Evolutionary conservation across 2,797 vertebrate genomes (phyloP).

Genomic region (Myripristis murdjan): DNA sequence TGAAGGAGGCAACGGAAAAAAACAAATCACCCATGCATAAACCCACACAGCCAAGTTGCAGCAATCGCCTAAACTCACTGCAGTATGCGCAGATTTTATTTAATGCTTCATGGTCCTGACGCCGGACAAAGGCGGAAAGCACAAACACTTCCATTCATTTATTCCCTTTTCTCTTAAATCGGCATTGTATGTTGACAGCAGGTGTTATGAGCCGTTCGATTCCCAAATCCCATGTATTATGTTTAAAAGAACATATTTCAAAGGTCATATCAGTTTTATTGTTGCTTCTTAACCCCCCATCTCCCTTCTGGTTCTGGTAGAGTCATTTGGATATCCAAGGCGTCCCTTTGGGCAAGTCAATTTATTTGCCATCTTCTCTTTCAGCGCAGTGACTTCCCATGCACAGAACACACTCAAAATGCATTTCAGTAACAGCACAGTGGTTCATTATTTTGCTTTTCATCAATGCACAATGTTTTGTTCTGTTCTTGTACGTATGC

Average conservation of each 20-base stretch:
- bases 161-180: constrained; percentile 26
- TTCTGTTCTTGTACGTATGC: constrained; percentile 10
- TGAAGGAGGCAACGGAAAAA: constrained; percentile 48
- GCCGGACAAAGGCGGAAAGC: constrained; percentile 37
- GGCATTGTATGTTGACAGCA: constrained; percentile 24
- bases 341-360: constrained; percentile 47
- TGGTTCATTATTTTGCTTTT: background rate
- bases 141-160: constrained; percentile 38
- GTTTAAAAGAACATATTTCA: constrained; percentile 46
- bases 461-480: background rate
- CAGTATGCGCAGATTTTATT: constrained; percentile 38
- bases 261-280: constrained; percentile 54
- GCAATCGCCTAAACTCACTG: constrained; percentile 26
- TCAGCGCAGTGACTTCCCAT: constrained; percentile 41
- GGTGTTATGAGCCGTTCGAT: constrained; percentile 27
- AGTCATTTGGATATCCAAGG: constrained; percentile 59
- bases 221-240: constrained; percentile 32
- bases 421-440: background rate
- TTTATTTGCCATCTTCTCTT: constrained; percentile 63
- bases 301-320: constrained; percentile 53
- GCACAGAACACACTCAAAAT: constrained; percentile 32
- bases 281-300: constrained; percentile 42
- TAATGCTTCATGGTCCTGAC: constrained; percentile 37
- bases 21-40: constrained; percentile 64
- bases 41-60: constrained; percentile 47